These are phyloP conservation scores for Pardalotus punctatus DNA, from an alignment of 2,113 vertebrate species.

Conservation along the genomic window DNA sequence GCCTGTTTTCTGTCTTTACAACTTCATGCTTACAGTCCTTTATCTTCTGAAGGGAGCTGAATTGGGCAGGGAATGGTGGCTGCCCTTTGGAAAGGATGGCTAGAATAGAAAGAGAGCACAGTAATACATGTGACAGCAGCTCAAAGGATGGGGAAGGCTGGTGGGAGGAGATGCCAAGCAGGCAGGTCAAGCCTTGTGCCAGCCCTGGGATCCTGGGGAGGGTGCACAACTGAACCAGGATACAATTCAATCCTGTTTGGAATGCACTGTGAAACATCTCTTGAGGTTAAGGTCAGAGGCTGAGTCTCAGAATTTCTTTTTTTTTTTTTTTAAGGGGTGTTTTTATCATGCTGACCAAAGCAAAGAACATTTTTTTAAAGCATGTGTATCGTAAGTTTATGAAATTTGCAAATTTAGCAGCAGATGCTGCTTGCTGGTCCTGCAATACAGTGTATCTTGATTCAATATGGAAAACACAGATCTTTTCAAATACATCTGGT, in stretches of 20 bases:
- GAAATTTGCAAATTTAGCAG: not conserved
- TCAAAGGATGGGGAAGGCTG: not conserved
- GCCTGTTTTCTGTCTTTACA: not conserved
- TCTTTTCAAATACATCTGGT: not conserved
- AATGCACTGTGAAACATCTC: not conserved
- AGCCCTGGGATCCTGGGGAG: not conserved
- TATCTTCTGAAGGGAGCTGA: not conserved
- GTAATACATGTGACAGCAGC: not conserved
- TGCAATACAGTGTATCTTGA: not conserved
- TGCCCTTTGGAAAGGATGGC: not conserved
- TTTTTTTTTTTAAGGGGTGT: not conserved
- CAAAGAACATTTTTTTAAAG: not conserved
- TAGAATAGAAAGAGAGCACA: not conserved
- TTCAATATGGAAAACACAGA: not conserved
- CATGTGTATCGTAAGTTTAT: not conserved
- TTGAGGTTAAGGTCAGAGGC: not conserved
- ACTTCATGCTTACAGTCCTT: not conserved
- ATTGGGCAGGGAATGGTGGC: rapidly evolving
- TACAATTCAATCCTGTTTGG: not conserved
- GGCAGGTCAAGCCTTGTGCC: not conserved
- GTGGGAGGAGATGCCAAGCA: not conserved
- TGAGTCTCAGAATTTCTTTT: not conserved
- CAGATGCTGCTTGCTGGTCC: not conserved
- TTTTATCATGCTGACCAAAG: not conserved
- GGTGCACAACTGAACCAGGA: not conserved